These are phyloP conservation scores for Diadumene lineata DNA, from an alignment of 92 coral and sea anemone genomes.

Conservation along the genomic window DNA sequence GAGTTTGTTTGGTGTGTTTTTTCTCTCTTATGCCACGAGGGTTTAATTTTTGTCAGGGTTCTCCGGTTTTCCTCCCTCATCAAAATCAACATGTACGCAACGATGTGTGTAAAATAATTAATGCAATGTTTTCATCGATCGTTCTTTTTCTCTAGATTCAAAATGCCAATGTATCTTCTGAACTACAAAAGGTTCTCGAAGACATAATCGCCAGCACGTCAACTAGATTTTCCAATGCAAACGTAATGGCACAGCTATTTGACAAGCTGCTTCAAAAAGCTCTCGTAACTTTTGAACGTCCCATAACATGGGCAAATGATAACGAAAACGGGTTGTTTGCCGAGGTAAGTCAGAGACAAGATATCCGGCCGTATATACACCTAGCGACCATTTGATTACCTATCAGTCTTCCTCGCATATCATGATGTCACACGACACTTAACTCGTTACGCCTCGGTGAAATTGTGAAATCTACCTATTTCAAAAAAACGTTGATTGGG, in stretches of 20 bases:
- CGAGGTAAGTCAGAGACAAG: constrained; percentile 5
- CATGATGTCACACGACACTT: not conserved
- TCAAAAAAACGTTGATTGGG: no score
- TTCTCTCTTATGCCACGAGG: no score
- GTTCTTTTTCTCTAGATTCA: not conserved
- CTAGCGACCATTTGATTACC: no score
- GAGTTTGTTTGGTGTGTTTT: no score
- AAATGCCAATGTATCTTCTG: not conserved
- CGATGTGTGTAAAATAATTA: no score
- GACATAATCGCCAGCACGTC: not conserved
- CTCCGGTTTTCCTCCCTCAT: no score
- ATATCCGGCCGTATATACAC: no score
- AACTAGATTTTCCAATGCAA: not conserved
- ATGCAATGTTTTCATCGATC: no score
- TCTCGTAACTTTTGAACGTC: not conserved
- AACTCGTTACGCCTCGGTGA: no score
- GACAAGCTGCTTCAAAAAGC: not conserved
- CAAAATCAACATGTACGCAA: no score
- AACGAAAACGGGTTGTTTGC: constrained; percentile 1
- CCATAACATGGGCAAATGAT: constrained; percentile 8
- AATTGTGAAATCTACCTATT: no score
- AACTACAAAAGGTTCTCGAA: constrained; percentile 9
- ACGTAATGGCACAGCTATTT: not conserved
- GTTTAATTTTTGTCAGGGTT: no score
- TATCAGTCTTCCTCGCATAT: not conserved